Evolutionary conservation across 2,888 invertebrate genomes (phyloP).

Genomic region (Pheosia gnoma): DNA sequence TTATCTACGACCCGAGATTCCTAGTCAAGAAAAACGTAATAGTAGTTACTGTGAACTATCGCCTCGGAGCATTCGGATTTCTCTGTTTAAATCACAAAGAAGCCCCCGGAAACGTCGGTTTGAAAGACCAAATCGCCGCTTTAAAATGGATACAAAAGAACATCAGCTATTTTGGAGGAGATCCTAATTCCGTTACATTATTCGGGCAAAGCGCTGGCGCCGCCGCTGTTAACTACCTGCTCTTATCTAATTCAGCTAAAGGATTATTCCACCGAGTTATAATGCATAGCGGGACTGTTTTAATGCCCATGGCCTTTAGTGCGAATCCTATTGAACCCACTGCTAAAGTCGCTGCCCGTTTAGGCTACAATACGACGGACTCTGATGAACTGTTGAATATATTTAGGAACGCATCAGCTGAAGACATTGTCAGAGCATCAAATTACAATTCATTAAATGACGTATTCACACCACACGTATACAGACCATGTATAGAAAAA

Average conservation of each 20-base stretch:
- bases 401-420: slow-evolving; percentile 38
- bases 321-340: slow-evolving; percentile 39
- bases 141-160: slow-evolving; percentile 57
- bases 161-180: slow-evolving; percentile 56
- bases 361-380: slow-evolving; percentile 44
- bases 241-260: slow-evolving; percentile 44
- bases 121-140: slow-evolving; percentile 62
- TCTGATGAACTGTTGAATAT: slow-evolving; percentile 43
- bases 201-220: slow-evolving; percentile 60
- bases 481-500: slow-evolving; percentile 44
- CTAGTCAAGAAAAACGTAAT: slow-evolving; percentile 51
- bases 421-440: slow-evolving; percentile 42
- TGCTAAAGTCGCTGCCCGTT: slow-evolving; percentile 31
- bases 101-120: slow-evolving; percentile 55
- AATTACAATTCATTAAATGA: slow-evolving; percentile 32
- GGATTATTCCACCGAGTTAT: slow-evolving; percentile 55
- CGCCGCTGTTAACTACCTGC: slow-evolving; percentile 42
- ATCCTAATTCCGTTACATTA: slow-evolving; percentile 54
- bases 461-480: slow-evolving; percentile 32
- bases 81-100: slow-evolving; percentile 51
- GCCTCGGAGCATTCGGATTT: slow-evolving; percentile 58
- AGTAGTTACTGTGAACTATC: slow-evolving; percentile 56
- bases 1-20: slow-evolving; percentile 50
- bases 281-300: slow-evolving; percentile 48
- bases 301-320: slow-evolving; percentile 41